Evolutionary conservation across 2,113 vertebrate genomes (phyloP), one percentile per base, ranked within the genome.

Genomic region (Tragelaphus strepsiceros): DNA sequence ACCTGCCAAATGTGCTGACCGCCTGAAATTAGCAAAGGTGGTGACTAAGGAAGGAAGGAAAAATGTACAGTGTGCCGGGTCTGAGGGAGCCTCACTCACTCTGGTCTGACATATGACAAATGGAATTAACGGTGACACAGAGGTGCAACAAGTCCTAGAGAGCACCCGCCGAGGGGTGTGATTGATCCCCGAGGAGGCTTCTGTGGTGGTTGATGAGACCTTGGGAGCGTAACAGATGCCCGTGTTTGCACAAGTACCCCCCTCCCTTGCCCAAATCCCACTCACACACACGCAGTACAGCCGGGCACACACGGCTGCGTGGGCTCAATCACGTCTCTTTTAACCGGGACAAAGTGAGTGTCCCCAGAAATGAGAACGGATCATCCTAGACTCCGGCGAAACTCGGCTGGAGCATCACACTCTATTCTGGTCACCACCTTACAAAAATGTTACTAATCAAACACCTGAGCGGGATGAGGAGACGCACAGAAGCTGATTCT

Each of bases 1-100:
- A 98, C 93, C 85, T 94, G 94, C 91, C 74, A 67, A 80, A 98
- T 97, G 84, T 98, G 99, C 98, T 99, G 99, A 99, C 98, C 17
- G 0, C 67, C 97, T 98, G 98, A 95, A 98, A 98, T 98, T 92
- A 98, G 96, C 96, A 77, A 96, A 94, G 96, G 92, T 89, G 97
- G 97, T 35, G 93, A 98, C 96, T 98, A 0, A 4, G 53, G 96
- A 74, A 98, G 84, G 88, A 98, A 97, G 82, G 82, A 24, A 24
- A 96, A 61, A 90, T 10, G 84, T 43, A 94, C 91, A 94, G 0
- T 1, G 61, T 43, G 58, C 2, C 3, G 7, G 78, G 51, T 84
- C 96, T 90, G 80, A 90, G 95, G 16, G 51, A 90, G 78, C 59
- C 94, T 84, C 93, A 93, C 96, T 97, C 97, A 93, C 74, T 64